phyloP scores from a whole-genome alignment of 1,140 invertebrate genomes.

The Palaemon carinicauda region DNA sequence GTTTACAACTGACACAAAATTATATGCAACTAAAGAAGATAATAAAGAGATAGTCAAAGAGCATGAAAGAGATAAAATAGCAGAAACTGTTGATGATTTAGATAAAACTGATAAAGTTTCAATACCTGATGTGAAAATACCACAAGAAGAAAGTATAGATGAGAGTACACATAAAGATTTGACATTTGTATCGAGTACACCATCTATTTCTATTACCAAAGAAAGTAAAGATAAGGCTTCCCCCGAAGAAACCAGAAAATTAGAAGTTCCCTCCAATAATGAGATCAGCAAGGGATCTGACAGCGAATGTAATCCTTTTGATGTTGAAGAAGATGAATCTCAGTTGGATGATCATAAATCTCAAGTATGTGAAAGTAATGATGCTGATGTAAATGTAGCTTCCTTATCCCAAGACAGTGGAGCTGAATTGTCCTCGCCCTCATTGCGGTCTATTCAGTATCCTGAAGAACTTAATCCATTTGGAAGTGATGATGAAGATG shows the following conservation, averaged over 20 bases:
- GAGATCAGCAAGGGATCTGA: slow-evolving; percentile 1
- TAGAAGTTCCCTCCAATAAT: background rate
- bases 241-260: background rate
- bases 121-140: background rate
- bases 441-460: slow-evolving; percentile 67
- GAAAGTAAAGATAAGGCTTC: background rate
- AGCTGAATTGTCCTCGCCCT: background rate
- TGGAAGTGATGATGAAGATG: slow-evolving; percentile 62
- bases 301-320: slow-evolving; percentile 46
- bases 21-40: background rate
- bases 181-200: background rate
- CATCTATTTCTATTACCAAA: background rate
- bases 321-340: slow-evolving; percentile 57
- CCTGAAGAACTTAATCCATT: slow-evolving; percentile 81
- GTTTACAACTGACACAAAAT: background rate
- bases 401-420: slow-evolving; percentile 24
- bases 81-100: background rate
- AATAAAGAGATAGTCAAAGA: slow-evolving; percentile 23
- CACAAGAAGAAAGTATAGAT: background rate
- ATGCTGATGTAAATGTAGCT: slow-evolving; percentile 24
- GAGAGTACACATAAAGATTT: too few species aligned
- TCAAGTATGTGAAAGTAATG: background rate
- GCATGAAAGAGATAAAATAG: slow-evolving; percentile 22
- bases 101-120: too few species aligned
- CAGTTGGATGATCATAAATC: background rate